Percentiles rank a stretch among this genome's conserved stretches.
Evolutionary conservation across 2,888 invertebrate genomes (phyloP).

Genomic region (Hyles lineata): DNA sequence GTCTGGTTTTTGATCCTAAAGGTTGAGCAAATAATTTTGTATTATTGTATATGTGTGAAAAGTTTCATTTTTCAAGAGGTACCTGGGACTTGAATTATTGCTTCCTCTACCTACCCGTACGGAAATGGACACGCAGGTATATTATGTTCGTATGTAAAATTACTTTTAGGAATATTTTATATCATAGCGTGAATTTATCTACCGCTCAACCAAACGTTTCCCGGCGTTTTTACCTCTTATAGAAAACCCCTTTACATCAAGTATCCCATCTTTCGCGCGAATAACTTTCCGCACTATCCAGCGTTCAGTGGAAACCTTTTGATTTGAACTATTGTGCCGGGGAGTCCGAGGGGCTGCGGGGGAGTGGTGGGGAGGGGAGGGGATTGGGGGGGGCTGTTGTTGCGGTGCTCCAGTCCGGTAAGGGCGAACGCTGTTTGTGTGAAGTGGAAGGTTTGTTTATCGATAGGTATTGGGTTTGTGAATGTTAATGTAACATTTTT

Average conservation of each 20-base stretch:
- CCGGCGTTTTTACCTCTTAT: background rate
- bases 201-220: background rate
- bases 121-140: too few species aligned
- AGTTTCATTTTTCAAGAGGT: too few species aligned
- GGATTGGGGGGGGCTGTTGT: conserved; percentile 35
- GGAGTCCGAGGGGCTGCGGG: conserved; percentile 33
- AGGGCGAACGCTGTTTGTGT: conserved; percentile 64
- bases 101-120: too few species aligned
- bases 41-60: too few species aligned
- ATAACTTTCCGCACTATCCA: conserved; percentile 23
- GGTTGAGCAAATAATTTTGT: too few species aligned
- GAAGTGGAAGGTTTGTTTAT: conserved; percentile 29
- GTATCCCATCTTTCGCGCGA: background rate
- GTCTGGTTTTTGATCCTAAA: too few species aligned
- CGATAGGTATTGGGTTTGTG: conserved; percentile 44
- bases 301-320: conserved; percentile 45
- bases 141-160: background rate
- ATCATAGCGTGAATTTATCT: background rate
- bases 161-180: background rate
- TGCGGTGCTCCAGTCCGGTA: conserved; percentile 31
- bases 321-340: conserved; percentile 65
- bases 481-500: background rate
- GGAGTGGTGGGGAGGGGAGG: conserved; percentile 36
- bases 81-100: too few species aligned
- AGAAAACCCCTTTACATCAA: background rate